These are phyloP conservation scores for Acrossocheilus wenchowensis DNA, from an alignment of 2,797 vertebrate species.

Conservation along the genomic window DNA sequence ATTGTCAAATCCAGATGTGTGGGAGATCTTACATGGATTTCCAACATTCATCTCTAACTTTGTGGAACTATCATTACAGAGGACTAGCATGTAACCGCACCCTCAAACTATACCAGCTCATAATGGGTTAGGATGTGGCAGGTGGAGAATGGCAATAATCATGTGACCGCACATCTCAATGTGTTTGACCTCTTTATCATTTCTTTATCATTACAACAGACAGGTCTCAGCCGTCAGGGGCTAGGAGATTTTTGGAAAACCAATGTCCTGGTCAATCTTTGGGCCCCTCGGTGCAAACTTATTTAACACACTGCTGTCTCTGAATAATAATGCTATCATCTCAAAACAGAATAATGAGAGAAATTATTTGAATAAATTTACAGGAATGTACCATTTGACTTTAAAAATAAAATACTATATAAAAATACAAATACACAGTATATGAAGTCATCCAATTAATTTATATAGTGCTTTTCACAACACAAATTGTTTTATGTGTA, in stretches of 20 bases:
- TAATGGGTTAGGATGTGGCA: not conserved
- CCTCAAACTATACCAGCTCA: not conserved
- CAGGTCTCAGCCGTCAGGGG: not conserved
- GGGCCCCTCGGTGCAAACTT: conserved; percentile 39
- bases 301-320: conserved; percentile 56
- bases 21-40: conserved; percentile 20
- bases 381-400: not conserved
- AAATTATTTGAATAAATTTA: not conserved
- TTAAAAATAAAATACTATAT: not conserved
- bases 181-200: not conserved
- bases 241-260: not conserved
- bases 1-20: conserved; percentile 19
- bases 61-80: not conserved
- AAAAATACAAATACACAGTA: not conserved
- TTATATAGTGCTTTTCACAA: not conserved
- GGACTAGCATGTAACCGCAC: not conserved
- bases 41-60: not conserved
- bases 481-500: not conserved
- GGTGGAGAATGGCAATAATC: not conserved
- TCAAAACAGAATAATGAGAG: conserved; percentile 9
- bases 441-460: not conserved
- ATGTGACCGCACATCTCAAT: not conserved
- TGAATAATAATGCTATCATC: conserved; percentile 53
- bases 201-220: not conserved
- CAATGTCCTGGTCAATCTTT: conserved; percentile 8